These are phyloP conservation scores for Mormyrus lacerda DNA, from an alignment of 2,113 vertebrate species.

Conservation along the genomic window DNA sequence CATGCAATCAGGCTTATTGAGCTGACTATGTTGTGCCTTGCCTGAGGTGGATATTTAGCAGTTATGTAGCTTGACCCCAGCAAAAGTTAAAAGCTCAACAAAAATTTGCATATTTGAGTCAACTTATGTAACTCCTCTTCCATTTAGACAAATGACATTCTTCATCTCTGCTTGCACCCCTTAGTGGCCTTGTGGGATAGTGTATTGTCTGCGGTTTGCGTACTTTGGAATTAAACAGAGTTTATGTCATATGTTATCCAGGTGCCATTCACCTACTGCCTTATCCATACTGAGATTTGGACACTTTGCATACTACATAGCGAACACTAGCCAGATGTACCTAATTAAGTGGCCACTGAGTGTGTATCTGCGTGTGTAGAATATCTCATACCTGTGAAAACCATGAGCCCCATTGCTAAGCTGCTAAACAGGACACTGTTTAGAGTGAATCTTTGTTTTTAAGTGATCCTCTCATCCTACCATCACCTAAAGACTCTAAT, in stretches of 20 bases:
- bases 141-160: neutral
- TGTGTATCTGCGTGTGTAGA: neutral
- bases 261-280: neutral
- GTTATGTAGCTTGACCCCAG: neutral
- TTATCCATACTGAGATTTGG: neutral
- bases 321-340: neutral
- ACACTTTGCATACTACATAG: neutral
- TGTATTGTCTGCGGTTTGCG: neutral
- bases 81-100: neutral
- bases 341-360: neutral
- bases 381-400: neutral
- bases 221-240: neutral
- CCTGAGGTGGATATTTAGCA: neutral
- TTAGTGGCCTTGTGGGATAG: neutral
- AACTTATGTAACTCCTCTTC: neutral
- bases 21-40: neutral
- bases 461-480: neutral
- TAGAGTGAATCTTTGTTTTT: neutral
- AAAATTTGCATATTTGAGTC: neutral
- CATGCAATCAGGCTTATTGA: neutral
- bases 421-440: neutral
- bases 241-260: neutral
- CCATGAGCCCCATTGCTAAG: constrained; percentile 28
- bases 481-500: neutral
- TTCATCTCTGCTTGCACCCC: neutral